Evolutionary conservation across 2,888 invertebrate genomes (phyloP).

Genomic region (Oligia latruncula): DNA sequence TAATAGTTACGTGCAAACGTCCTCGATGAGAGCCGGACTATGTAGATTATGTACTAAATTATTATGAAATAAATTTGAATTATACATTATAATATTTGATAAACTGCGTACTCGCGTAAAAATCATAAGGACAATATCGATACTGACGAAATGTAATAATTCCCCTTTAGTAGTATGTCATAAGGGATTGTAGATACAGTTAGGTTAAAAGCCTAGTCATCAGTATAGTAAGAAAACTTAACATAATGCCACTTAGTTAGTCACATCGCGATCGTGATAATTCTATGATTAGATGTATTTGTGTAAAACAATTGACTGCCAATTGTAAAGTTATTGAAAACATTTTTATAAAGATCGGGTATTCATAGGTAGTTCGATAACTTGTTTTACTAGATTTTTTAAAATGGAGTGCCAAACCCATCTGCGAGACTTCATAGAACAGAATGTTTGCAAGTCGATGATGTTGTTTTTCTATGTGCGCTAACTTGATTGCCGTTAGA

Average conservation of each 20-base stretch:
- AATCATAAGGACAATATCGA: conserved; percentile 90
- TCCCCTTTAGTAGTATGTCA: conserved; percentile 81
- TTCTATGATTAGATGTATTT: conserved; percentile 85
- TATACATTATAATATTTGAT: conserved; percentile 88
- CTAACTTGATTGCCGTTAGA: conserved; percentile 64
- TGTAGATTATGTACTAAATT: conserved; percentile 81
- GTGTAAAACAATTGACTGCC: conserved; percentile 89
- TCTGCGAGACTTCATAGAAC: conserved; percentile 72
- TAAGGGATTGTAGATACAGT: conserved; percentile 86
- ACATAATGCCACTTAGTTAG: conserved; percentile 83
- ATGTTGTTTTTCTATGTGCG: conserved; percentile 72
- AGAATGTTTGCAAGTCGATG: conserved; percentile 70
- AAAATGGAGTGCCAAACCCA: conserved; percentile 85
- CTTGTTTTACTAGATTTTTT: conserved; percentile 86
- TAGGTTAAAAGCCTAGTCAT: conserved; percentile 80
- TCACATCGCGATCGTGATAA: conserved; percentile 84
- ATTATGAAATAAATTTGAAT: conserved; percentile 81
- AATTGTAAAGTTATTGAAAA: conserved; percentile 82
- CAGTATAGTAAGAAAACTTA: conserved; percentile 77
- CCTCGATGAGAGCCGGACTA: conserved; percentile 86
- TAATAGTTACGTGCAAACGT: conserved; percentile 85
- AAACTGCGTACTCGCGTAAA: conserved; percentile 89
- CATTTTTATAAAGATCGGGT: conserved; percentile 85
- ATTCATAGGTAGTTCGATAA: conserved; percentile 87
- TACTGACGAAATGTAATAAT: conserved; percentile 86